Conservation (phyloP, 2,888 invertebrate genomes). For the Anaspis maculata region DNA sequence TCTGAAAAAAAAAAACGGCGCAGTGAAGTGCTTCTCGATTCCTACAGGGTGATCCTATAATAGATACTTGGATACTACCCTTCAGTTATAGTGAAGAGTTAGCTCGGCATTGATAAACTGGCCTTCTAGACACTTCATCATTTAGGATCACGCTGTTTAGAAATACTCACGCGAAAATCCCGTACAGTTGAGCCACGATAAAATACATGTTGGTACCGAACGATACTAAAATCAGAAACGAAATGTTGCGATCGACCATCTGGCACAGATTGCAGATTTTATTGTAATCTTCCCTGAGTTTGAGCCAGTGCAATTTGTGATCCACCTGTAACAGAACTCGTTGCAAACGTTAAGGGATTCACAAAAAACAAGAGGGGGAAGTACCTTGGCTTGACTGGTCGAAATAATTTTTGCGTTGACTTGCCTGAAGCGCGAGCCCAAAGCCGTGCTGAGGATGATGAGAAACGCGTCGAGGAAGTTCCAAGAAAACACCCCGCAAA, state of each 20-base stretch:
- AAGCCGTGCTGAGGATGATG: conserved; percentile 9
- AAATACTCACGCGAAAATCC: conserved; percentile 51
- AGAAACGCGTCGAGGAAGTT: conserved; percentile 12
- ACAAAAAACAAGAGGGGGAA: too few species aligned
- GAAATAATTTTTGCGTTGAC: conserved; percentile 3
- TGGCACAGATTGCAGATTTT: conserved; percentile 54
- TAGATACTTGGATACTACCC: too few species aligned
- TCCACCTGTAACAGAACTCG: conserved; percentile 39
- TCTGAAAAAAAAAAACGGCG: not conserved
- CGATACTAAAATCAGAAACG: conserved; percentile 53
- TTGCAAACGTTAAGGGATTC: too few species aligned
- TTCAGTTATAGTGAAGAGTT: too few species aligned
- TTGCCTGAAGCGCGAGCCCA: conserved; percentile 4
- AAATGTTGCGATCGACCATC: conserved; percentile 51
- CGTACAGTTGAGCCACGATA: conserved; percentile 59
- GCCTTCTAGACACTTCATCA: too few species aligned
- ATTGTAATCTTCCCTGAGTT: conserved; percentile 56
- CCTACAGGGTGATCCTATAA: too few species aligned
- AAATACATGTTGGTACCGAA: conserved; percentile 62
- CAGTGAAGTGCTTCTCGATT: too few species aligned
- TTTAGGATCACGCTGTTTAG: not conserved
- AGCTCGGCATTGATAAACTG: too few species aligned
- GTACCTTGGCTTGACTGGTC: too few species aligned
- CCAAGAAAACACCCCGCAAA: conserved; percentile 9
- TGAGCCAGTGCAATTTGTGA: conserved; percentile 54